Evolutionary conservation across 2,888 invertebrate species (phyloP), one percentile per base, ranked within the genome.

Genomic region (Melanchra persicariae): DNA sequence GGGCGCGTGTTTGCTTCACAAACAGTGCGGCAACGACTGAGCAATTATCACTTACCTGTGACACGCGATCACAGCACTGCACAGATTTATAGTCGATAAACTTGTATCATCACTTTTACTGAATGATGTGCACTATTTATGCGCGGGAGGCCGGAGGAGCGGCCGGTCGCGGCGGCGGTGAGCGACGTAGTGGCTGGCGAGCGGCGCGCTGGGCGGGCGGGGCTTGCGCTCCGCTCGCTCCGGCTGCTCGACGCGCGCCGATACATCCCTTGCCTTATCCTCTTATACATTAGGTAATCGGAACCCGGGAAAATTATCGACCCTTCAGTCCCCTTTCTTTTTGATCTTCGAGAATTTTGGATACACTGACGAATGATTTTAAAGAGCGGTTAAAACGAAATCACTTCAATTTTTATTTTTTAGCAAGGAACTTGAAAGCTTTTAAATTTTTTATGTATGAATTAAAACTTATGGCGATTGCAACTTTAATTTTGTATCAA

Each of bases 41-140:
- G 88, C 94, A 95, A 95, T 95, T 95, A 95, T 93, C 95, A 95
- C 96, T 95, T 94, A 96, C 96, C 96, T 95, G 95, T 88, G 93
- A 95, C 94, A 93, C 91, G 93, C 92, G 94, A 94, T 92, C 95
- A 94, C 94, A 92, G 92, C 94, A 94, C 94, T 91, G 90, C 92
- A 93, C 94, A 93, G 94, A 93, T 95, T 95, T 94, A 95, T 93
- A 91, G 95, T 93, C 94, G 93, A 95, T 95, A 94, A 95, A 95
- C 94, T 92, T 88, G 92, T 94, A 94, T 94, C 93, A 95, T 96
- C 95, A 96, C 95, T 94, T 93, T 94, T 93, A 95, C 93, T 94
- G 91, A 94, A 94, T 95, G 92, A 92, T 93, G 91, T 91, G 91
- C 92, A 93, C 94, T 93, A 88, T 89, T 89, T 90, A 91, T 91